phyloP scores from a whole-genome alignment of 2,888 invertebrate genomes.

The Thereva unica region DNA sequence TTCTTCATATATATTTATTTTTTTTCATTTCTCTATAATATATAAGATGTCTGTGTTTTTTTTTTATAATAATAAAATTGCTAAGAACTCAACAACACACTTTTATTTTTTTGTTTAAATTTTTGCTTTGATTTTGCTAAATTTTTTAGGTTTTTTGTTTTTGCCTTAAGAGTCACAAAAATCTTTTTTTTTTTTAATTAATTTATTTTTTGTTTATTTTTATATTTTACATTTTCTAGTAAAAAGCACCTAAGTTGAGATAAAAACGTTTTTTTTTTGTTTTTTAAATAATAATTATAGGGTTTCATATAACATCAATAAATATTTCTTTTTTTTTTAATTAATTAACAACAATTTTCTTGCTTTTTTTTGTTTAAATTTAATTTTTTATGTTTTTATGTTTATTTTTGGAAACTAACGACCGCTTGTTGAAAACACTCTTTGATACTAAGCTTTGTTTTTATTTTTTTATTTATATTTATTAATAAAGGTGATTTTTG shows the following conservation, averaged over 20 bases:
- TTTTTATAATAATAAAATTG: slow-evolving; percentile 36
- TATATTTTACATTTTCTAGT: slow-evolving; percentile 36
- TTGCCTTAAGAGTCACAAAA: slow-evolving; percentile 8
- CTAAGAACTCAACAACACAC: slow-evolving; percentile 39
- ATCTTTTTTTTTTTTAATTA: slow-evolving; percentile 7
- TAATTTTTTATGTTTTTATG: too few relatives aligned
- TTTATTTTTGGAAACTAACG: too few relatives aligned
- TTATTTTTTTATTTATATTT: too few relatives aligned
- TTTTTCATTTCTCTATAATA: too few relatives aligned
- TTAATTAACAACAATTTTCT: too few relatives aligned
- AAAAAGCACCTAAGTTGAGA: slow-evolving; percentile 40
- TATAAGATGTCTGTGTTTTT: too few relatives aligned
- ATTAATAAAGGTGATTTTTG: too few relatives aligned
- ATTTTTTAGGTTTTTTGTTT: slow-evolving; percentile 19
- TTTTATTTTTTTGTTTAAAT: slow-evolving; percentile 25
- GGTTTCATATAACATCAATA: slow-evolving; percentile 26
- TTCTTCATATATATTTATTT: too few relatives aligned
- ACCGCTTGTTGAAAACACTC: too few relatives aligned
- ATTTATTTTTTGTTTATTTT: slow-evolving; percentile 21
- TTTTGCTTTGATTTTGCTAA: slow-evolving; percentile 4
- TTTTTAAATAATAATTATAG: slow-evolving; percentile 18
- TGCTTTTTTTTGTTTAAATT: too few relatives aligned
- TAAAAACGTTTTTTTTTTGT: slow-evolving; percentile 7
- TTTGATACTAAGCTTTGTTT: too few relatives aligned
- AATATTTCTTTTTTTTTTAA: slow-evolving; percentile 18